Conservation (phyloP, 2,797 vertebrate genomes). For the Mus caroli region DNA sequence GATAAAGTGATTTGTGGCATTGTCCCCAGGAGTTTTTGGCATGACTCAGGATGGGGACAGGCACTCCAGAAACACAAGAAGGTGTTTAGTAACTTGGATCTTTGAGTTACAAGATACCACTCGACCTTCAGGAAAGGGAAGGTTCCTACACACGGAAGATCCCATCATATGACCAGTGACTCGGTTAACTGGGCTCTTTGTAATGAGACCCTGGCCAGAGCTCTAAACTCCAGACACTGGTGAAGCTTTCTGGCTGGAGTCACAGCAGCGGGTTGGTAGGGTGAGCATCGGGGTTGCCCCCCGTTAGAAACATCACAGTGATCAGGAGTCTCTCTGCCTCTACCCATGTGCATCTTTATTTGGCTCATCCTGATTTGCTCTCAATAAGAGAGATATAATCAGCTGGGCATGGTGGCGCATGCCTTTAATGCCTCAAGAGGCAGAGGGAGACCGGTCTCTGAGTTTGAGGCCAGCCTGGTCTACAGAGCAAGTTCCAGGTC, state of each 20-base stretch:
- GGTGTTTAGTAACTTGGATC: background rate
- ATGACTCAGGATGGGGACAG: background rate
- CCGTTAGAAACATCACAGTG: too few relatives aligned
- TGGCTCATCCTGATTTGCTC: background rate
- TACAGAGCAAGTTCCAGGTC: background rate
- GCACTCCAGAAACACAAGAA: background rate
- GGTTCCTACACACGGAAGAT: background rate
- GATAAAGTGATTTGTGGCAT: background rate
- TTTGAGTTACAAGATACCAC: background rate
- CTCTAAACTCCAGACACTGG: background rate
- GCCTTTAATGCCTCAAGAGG: background rate
- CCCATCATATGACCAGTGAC: background rate
- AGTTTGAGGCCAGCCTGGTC: background rate
- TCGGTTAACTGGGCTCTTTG: background rate
- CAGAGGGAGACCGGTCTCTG: background rate
- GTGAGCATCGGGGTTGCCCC: background rate
- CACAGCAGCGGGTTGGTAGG: background rate
- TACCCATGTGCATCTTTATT: accelerated
- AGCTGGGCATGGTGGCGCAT: background rate
- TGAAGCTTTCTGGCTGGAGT: background rate
- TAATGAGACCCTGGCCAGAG: background rate
- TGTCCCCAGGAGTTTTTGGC: background rate
- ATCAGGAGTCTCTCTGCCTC: background rate
- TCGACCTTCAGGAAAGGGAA: background rate
- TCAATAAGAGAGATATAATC: background rate